Evolutionary conservation across 2,888 invertebrate genomes (phyloP), one percentile per base, ranked within the genome.

Genomic region (Ichneumoninae sp.): DNA sequence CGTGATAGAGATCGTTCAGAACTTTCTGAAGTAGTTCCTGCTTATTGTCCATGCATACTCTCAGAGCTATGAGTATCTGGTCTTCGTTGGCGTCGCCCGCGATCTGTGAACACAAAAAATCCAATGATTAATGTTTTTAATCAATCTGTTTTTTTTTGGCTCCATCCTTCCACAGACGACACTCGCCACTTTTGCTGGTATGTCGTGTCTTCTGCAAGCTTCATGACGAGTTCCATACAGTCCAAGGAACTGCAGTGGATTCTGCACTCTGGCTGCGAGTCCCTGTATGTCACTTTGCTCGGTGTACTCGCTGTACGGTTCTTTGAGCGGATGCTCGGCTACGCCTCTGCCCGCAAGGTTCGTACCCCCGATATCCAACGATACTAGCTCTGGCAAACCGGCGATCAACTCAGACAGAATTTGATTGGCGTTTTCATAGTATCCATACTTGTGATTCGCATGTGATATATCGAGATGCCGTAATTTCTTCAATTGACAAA

Each of bases 341-440:
- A 97, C 96, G 68, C 97, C 97, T 76, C 96, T 96, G 16, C 98
- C 98, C 57, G 98, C 98, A 86, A 99, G 94, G 94, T 99, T 99
- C 22, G 99, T 99, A 16, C 98, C 98, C 3, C 99, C 98, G 91
- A 99, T 98, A 94, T 99, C 99, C 89, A 99, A 94, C 33, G 97
- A 97, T 60, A 96, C 95, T 82, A 99, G 94, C 72, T 96, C 93
- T 0, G 97, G 97, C 89, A 99, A 94, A 91, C 95, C 96, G 72
- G 95, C 95, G 13, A 98, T 96, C 52, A 99, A 94, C 88, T 95
- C 95, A 30, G 96, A 94, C 57, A 99, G 94, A 44, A 96, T 94
- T 85, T 95, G 95, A 94, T 97, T 97, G 3, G 98, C 97, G 89
- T 96, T 95, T 50, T 95, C 94, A 93, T 96, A 98, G 85, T 95